phyloP scores from a whole-genome alignment of 2,113 vertebrate species.

The Bufo gargarizans region DNA sequence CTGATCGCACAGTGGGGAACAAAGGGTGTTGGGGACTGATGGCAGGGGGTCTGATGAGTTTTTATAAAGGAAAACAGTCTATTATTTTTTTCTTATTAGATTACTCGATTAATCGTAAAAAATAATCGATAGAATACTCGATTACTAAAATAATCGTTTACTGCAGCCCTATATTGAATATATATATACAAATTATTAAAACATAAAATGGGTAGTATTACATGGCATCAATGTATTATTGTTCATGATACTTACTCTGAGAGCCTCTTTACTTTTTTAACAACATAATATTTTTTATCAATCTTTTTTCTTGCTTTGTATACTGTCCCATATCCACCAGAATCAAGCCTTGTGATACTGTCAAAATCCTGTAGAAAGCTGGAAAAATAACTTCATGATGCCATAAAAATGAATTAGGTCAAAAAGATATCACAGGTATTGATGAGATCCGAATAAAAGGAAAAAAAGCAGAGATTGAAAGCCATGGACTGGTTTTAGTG shows the following conservation, averaged over 20 bases:
- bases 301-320: conserved; percentile 33
- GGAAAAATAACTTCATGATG: not conserved
- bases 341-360: not conserved
- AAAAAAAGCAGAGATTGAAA: too few relatives aligned
- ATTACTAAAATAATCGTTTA: too few relatives aligned
- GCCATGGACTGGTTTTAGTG: too few relatives aligned
- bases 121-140: too few relatives aligned
- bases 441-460: not conserved
- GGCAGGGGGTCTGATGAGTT: too few relatives aligned
- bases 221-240: not conserved
- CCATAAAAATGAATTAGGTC: not conserved
- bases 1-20: too few relatives aligned
- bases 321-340: conserved; percentile 42
- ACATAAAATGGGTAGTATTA: not conserved
- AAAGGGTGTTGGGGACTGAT: too few relatives aligned
- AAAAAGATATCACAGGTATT: not conserved
- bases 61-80: too few relatives aligned
- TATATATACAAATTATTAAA: too few relatives aligned
- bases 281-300: conserved; percentile 12
- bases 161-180: too few relatives aligned
- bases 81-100: too few relatives aligned
- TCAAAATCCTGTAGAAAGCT: conserved; percentile 22
- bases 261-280: conserved; percentile 27
- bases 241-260: conserved; percentile 31
- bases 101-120: too few relatives aligned